Evolutionary conservation across 2,797 vertebrate genomes (phyloP), one percentile per base, ranked within the genome.

Genomic region (Cyclopterus lumpus): DNA sequence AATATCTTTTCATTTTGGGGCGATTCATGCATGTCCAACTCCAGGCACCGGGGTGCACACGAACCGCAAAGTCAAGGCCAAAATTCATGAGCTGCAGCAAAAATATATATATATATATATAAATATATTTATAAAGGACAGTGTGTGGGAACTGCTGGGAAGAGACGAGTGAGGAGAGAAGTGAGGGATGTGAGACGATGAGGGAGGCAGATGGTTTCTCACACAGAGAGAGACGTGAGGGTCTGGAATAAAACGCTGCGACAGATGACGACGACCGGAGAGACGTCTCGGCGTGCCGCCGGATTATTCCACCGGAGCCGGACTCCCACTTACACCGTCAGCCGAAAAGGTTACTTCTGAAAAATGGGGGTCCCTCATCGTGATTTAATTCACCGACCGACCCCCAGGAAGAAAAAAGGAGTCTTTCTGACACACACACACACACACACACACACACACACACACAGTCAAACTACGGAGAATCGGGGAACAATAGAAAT

Each of bases 381-480:
- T 87, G 90, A 92, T 93, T 93, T 92, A 92, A 93, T 94, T 93
- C 90, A 93, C 90, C 92, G 91, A 90, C 86, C 92, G 88, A 91
- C 91, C 90, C 15, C 77, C 83, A 72, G 77, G 83, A 91, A 92
- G 85, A n/a, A n/a, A n/a, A n/a, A 87, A 68, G 81, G 86, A 84
- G 75, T 71, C 87, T 80, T 80, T 65, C 89, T 81, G 80, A 55
- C 59, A 70, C 67, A 67, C 53, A 18, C 40, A 14, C 42, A 32
- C 40, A 51, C 54, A 66, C 22, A 24, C 63, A 54, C 77, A 73
- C 61, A 82, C 55, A 55, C 55, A 4, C 49, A 22, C 49, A 51
- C 22, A 24, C 49, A 51, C 55, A 4, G 28, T 84, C 86, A 86
- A 28, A 71, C 80, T 85, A 88, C 20, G 28, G 77, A 75, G 69